Evolutionary conservation across 2,888 invertebrate genomes (phyloP).

Genomic region (Hirtodrosophila trivittata): DNA sequence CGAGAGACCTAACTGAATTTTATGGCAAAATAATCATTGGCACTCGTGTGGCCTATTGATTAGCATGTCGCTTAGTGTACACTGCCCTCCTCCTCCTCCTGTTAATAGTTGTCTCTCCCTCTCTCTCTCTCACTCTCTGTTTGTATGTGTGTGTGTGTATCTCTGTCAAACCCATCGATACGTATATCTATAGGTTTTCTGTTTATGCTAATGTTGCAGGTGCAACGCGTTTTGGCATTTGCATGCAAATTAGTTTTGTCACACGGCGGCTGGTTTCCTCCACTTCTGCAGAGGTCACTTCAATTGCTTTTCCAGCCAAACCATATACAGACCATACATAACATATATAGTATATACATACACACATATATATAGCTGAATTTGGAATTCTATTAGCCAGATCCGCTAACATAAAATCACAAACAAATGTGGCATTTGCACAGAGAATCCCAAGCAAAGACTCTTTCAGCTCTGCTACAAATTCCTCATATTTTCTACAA

Average conservation of each 20-base stretch:
- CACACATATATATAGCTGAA: too few relatives aligned
- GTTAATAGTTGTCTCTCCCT: not conserved
- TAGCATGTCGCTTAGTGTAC: constrained; percentile 59
- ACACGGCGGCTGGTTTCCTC: constrained; percentile 12
- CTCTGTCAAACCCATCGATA: constrained; percentile 31
- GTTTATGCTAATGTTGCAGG: constrained; percentile 74
- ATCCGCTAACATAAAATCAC: too few relatives aligned
- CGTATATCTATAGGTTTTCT: constrained; percentile 31
- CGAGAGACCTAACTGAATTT: constrained; percentile 72
- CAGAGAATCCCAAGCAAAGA: too few relatives aligned
- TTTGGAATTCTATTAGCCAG: too few relatives aligned
- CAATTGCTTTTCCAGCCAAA: constrained; percentile 2
- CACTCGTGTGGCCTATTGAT: constrained; percentile 79
- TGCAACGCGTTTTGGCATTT: constrained; percentile 73
- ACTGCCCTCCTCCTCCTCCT: not conserved
- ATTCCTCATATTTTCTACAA: too few relatives aligned
- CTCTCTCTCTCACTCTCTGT: not conserved
- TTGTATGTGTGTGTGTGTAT: constrained; percentile 3
- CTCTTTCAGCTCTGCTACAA: too few relatives aligned
- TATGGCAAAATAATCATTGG: constrained; percentile 78
- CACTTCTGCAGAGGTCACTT: constrained; percentile 3
- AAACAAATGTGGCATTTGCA: not conserved
- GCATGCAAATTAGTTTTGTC: constrained; percentile 71
- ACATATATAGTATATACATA: not conserved
- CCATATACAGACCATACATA: not conserved